Conservation (phyloP, 2,888 invertebrate species). For the Callimorpha dominula region DNA sequence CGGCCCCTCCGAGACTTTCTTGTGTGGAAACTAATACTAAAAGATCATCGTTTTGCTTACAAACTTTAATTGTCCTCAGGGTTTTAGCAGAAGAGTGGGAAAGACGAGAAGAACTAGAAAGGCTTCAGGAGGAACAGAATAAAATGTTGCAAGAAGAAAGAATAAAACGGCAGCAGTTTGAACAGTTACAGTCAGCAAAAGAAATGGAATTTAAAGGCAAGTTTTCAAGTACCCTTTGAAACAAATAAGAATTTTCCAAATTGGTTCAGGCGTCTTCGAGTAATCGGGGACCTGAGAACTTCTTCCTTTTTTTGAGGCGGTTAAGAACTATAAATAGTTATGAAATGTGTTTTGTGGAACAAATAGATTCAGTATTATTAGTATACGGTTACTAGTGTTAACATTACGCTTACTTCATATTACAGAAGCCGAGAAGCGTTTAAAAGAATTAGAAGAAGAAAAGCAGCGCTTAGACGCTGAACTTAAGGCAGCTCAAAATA, state of each 20-base stretch:
- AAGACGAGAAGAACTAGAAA: constrained; percentile 92
- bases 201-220: constrained; percentile 90
- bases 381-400: too few species aligned
- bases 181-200: constrained; percentile 90
- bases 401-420: constrained; percentile 16
- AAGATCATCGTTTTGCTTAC: neutral
- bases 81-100: constrained; percentile 95
- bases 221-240: neutral
- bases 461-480: constrained; percentile 90
- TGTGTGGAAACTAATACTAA: neutral
- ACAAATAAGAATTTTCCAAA: too few species aligned
- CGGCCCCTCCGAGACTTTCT: neutral
- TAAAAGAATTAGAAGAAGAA: constrained; percentile 91
- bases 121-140: constrained; percentile 92
- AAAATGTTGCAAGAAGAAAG: constrained; percentile 91
- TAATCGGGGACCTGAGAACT: too few species aligned
- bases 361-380: too few species aligned
- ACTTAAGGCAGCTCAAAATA: constrained; percentile 89
- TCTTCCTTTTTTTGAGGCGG: too few species aligned
- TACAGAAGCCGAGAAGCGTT: constrained; percentile 90
- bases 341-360: too few species aligned
- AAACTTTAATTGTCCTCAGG: constrained; percentile 58
- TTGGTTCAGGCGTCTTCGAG: too few species aligned
- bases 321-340: too few species aligned
- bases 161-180: constrained; percentile 91